Evolutionary conservation across 2,113 vertebrate species (phyloP).

Genomic region (Shinisaurus crocodilurus): DNA sequence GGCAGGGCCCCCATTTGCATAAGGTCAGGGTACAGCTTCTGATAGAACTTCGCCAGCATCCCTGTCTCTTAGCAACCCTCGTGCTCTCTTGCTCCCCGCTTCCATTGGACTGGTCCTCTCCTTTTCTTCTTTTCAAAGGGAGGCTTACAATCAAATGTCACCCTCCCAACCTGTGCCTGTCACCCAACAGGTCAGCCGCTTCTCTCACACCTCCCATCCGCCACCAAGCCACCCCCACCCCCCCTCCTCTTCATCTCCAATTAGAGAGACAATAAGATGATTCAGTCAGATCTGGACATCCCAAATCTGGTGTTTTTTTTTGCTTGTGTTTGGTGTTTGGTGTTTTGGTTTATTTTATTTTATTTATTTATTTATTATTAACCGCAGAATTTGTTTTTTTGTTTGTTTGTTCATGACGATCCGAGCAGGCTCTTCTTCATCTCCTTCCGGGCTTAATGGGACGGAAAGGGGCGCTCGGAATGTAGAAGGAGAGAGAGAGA

Average conservation of each 20-base stretch:
- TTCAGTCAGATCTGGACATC: conserved; percentile 76
- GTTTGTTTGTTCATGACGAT: conserved; percentile 81
- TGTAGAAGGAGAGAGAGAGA: conserved; percentile 76
- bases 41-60: conserved; percentile 97
- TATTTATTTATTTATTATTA: conserved; percentile 50
- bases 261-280: conserved; percentile 81
- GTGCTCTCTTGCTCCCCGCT: conserved; percentile 89
- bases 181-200: conserved; percentile 88
- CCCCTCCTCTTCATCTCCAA: conserved; percentile 79
- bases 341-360: too few species aligned
- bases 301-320: conserved; percentile 76
- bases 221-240: conserved; percentile 48
- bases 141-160: conserved; percentile 97
- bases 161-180: conserved; percentile 92
- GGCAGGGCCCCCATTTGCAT: conserved; percentile 93
- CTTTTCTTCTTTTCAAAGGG: conserved; percentile 95
- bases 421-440: conserved; percentile 75
- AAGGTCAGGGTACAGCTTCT: conserved; percentile 94
- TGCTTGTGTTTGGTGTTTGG: conserved; percentile 13
- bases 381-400: background rate
- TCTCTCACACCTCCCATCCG: conserved; percentile 71
- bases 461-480: conserved; percentile 72
- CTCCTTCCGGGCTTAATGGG: conserved; percentile 80
- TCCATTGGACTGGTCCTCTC: conserved; percentile 94
- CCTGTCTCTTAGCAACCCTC: conserved; percentile 99